These are phyloP conservation scores for Dromaius novaehollandiae DNA, from an alignment of 2,113 vertebrate genomes.

Conservation along the genomic window DNA sequence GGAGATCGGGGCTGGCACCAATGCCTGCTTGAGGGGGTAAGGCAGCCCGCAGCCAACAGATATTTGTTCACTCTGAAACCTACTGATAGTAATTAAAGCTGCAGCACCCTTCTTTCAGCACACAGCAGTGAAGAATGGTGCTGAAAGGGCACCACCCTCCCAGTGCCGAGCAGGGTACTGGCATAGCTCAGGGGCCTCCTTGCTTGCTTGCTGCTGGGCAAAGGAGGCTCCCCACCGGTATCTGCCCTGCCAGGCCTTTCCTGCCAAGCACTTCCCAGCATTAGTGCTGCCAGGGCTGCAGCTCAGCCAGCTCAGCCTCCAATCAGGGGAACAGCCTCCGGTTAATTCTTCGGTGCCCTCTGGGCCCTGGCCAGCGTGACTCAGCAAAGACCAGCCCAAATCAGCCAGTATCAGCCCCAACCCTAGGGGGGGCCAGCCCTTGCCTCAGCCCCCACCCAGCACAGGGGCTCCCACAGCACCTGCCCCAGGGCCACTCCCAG, in stretches of 20 bases:
- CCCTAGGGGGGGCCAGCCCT: too few relatives aligned
- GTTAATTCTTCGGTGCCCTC: constrained; percentile 51
- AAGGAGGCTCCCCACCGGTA: not conserved
- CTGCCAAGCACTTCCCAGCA: constrained; percentile 34
- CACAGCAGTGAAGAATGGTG: not conserved
- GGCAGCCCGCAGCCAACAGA: not conserved
- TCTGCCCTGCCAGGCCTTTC: not conserved
- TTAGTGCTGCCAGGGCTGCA: not conserved
- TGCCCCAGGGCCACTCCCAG: not conserved
- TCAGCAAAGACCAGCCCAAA: constrained; percentile 39
- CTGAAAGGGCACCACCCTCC: not conserved
- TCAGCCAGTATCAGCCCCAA: not conserved
- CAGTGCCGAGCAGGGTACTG: not conserved
- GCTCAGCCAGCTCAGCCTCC: constrained; percentile 44
- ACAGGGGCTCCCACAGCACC: not conserved
- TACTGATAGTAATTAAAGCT: not conserved
- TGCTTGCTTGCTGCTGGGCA: not conserved
- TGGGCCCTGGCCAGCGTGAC: constrained; percentile 52
- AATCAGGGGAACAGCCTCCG: constrained; percentile 9
- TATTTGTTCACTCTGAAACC: not conserved
- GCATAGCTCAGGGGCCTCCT: not conserved
- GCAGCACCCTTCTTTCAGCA: not conserved
- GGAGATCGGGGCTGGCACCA: not conserved
- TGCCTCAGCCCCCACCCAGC: not conserved
- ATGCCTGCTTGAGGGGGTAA: not conserved